phyloP scores from a whole-genome alignment of 1,140 invertebrate species.

The Orussus abietinus region DNA sequence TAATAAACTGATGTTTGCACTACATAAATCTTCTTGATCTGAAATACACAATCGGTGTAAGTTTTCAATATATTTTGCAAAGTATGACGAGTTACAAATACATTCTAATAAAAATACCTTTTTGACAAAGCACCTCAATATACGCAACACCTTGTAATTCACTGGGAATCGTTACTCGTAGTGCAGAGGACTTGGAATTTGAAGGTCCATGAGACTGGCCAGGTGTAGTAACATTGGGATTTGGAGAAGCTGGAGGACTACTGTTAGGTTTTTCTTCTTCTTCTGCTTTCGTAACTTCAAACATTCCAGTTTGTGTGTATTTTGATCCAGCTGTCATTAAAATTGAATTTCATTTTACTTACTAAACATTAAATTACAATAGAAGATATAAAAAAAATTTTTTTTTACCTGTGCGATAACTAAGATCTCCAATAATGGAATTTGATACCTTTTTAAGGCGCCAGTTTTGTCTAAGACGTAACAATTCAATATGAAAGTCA shows the following conservation, averaged over 20 bases:
- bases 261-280: conserved; percentile 62
- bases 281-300: conserved; percentile 94
- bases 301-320: conserved; percentile 88
- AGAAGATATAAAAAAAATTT: conserved; percentile 8
- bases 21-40: conserved; percentile 82
- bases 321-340: conserved; percentile 83
- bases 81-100: background rate
- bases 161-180: conserved; percentile 86
- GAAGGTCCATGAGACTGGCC: conserved; percentile 26
- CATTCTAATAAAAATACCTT: conserved; percentile 58
- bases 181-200: conserved; percentile 66
- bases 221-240: conserved; percentile 28
- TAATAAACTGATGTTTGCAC: conserved; percentile 70
- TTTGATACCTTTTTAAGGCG: conserved; percentile 92
- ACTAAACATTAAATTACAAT: conserved; percentile 8
- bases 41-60: conserved; percentile 25
- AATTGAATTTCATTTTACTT: conserved; percentile 18
- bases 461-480: conserved; percentile 90
- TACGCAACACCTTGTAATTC: conserved; percentile 94
- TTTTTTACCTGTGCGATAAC: conserved; percentile 82
- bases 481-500: conserved; percentile 91
- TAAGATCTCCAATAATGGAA: conserved; percentile 93
- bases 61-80: background rate
- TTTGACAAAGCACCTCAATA: conserved; percentile 91
- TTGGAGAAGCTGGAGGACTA: conserved; percentile 57